Conservation (phyloP, 2,888 invertebrate genomes). For the Pheosia gnoma region DNA sequence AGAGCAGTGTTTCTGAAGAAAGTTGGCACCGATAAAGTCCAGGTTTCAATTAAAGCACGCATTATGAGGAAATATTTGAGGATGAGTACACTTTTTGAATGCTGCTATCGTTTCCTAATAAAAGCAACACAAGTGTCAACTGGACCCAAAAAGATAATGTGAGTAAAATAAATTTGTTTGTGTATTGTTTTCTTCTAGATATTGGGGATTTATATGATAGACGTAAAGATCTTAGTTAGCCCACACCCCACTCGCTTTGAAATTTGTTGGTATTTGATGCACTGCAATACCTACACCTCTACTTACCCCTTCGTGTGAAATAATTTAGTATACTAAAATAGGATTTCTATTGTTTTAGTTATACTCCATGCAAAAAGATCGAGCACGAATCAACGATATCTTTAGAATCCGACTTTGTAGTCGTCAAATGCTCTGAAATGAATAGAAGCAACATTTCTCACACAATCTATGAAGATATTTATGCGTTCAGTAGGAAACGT, state of each 20-base stretch:
- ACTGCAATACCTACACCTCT: no score
- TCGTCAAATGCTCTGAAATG: constrained; percentile 62
- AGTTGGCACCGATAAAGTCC: constrained; percentile 47
- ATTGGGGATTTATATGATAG: no score
- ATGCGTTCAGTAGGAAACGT: constrained; percentile 73
- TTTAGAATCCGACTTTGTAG: constrained; percentile 65
- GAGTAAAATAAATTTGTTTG: constrained; percentile 28
- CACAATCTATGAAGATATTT: constrained; percentile 70
- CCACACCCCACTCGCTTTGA: no score
- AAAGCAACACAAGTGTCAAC: constrained; percentile 29
- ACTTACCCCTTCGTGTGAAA: no score
- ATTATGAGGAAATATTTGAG: constrained; percentile 52
- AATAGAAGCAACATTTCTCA: constrained; percentile 49
- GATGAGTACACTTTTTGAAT: constrained; percentile 49
- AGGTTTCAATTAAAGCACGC: constrained; percentile 52
- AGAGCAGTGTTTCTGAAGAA: constrained; percentile 64
- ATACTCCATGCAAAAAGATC: constrained; percentile 56
- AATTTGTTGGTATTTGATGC: no score
- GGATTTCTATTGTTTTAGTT: constrained; percentile 47
- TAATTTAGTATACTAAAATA: neutral
- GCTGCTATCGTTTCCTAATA: constrained; percentile 63
- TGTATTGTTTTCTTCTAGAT: no score
- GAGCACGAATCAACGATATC: constrained; percentile 48
- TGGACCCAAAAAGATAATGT: constrained; percentile 36
- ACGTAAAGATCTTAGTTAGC: no score